Base-by-base conservation (phyloP, 2,888 invertebrate genomes). In the Lymantria monacha region DNA sequence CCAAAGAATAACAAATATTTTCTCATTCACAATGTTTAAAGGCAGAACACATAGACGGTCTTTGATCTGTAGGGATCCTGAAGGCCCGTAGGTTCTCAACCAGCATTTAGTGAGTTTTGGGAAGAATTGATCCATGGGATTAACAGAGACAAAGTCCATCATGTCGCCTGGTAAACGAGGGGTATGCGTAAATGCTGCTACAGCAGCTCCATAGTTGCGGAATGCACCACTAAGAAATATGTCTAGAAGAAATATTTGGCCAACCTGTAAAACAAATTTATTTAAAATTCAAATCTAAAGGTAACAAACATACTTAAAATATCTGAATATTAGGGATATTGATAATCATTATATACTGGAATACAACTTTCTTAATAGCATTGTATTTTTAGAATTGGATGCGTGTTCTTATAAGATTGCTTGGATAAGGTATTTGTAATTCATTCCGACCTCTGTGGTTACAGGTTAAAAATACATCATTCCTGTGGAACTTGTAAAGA, bases 11-110 rank as follows among this genome's bases (percentile, higher is more conserved):
- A 94, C 89, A 69, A 95, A 96, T 60, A 96, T 93, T 76, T 96
- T 96, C 72, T 96, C 96, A 72, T 96, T 96, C 42, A 96, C 92
- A 60, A 95, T 94, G 71, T 96, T 96, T 9, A 96, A 71, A 0
- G 96, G 95, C 11, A 96, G 83, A n/a, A 96, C 91, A 66, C 96
- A 96, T 0, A 96, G 86, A 0, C 93, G 92, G 69, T 95, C 95
- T 56, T 87, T 86, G 0, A 80, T 70, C 66, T 94, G 92, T 0
- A 92, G 59, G 5, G 87, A 79, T 3, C 95, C 95, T 0, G 93
- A 91, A 0, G 93, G 91, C 2, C 95, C 95, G 53, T 91, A 94
- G 57, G 76, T 90, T 48, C 91, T 82, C 53, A 93, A 88, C 63
- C 87, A 91, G 75, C 95, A 95, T 72, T 94, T 94, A 11, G 95